Evolutionary conservation across 92 coral and sea anemone genomes (phyloP).

Genomic region (Epizoanthus fatuus): DNA sequence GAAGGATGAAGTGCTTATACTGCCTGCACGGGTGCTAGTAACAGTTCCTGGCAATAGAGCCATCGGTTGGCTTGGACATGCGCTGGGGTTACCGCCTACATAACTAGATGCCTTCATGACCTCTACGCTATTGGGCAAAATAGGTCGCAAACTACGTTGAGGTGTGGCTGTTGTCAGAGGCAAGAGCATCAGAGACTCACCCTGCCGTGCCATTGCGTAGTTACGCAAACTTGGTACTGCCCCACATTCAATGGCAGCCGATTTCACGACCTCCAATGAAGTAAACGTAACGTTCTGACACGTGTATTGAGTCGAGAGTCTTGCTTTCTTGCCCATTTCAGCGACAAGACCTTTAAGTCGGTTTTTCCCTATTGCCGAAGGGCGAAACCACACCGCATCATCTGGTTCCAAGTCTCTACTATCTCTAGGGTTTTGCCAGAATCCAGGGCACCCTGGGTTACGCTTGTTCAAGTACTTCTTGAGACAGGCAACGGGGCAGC

Average conservation of each 20-base stretch:
- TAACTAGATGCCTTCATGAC: not conserved
- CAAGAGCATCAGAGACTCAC: not conserved
- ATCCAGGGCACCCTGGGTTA: not conserved
- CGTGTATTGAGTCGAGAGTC: not conserved
- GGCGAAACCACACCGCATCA: not conserved
- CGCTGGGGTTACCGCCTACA: not conserved
- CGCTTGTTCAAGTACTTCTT: constrained; percentile 6
- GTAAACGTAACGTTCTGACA: not conserved
- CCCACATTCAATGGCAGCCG: not conserved
- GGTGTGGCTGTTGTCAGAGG: not conserved
- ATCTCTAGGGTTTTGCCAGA: constrained; percentile 10
- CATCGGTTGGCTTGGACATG: not conserved
- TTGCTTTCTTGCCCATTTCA: constrained; percentile 11
- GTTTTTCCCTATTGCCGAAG: constrained; percentile 10
- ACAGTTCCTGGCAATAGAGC: too few relatives aligned
- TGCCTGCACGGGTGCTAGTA: too few relatives aligned
- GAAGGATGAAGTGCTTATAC: too few relatives aligned
- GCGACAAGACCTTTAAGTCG: constrained; percentile 11
- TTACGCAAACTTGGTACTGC: not conserved
- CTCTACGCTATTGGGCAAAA: not conserved
- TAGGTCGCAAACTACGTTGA: not conserved
- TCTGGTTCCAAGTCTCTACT: not conserved
- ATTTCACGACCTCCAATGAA: not conserved
- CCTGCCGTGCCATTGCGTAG: not conserved
- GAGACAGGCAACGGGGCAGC: constrained; percentile 8